Evolutionary conservation across 2,797 vertebrate species (phyloP).

Genomic region (Loris lydekkerianus): DNA sequence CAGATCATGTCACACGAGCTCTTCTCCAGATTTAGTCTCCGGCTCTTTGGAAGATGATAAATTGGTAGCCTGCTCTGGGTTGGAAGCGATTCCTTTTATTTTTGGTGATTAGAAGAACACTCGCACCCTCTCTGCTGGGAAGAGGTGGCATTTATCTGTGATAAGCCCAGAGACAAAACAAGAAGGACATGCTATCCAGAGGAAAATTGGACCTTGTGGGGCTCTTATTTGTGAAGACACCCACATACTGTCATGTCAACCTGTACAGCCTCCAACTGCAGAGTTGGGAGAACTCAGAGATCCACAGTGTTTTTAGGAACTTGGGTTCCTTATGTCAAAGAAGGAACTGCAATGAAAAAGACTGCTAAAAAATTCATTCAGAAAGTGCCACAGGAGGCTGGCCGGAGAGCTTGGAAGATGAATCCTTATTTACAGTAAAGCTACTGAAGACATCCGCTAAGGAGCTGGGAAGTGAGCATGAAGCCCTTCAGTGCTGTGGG

Average conservation of each 20-base stretch:
- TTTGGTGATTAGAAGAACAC: slow-evolving; percentile 73
- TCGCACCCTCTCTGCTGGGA: slow-evolving; percentile 56
- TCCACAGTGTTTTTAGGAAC: slow-evolving; percentile 59
- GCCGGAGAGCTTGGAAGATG: background rate
- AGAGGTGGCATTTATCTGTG: slow-evolving; percentile 67
- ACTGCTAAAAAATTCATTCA: slow-evolving; percentile 5
- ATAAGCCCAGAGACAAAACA: slow-evolving; percentile 22
- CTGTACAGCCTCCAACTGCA: slow-evolving; percentile 58
- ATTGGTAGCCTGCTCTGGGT: slow-evolving; percentile 82
- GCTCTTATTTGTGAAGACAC: slow-evolving; percentile 30
- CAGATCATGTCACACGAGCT: slow-evolving; percentile 91
- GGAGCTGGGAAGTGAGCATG: background rate
- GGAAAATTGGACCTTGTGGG: background rate
- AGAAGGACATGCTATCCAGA: slow-evolving; percentile 35
- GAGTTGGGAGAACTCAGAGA: slow-evolving; percentile 71
- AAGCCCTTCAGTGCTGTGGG: background rate
- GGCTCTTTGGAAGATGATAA: slow-evolving; percentile 89
- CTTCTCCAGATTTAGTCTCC: slow-evolving; percentile 90
- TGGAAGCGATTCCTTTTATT: slow-evolving; percentile 31
- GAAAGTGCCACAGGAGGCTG: slow-evolving; percentile 48
- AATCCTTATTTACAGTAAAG: background rate
- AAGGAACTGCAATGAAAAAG: slow-evolving; percentile 59
- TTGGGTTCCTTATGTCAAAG: slow-evolving; percentile 55
- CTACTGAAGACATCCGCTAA: background rate
- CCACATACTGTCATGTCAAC: slow-evolving; percentile 39